Evolutionary conservation across 1,140 invertebrate genomes (phyloP).

Genomic region (Trichoplusia ni): DNA sequence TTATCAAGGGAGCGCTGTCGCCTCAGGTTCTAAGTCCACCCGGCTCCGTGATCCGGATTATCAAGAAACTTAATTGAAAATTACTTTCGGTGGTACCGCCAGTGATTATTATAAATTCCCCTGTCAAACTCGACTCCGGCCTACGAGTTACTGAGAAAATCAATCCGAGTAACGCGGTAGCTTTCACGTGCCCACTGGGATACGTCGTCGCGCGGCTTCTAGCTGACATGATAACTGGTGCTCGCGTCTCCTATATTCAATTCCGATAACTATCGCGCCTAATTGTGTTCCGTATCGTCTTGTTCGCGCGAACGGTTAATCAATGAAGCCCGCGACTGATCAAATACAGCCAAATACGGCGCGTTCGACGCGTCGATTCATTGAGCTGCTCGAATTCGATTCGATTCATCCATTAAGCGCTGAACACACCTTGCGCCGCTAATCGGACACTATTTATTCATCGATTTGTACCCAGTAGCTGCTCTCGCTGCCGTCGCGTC

Average conservation of each 20-base stretch:
- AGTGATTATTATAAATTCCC: constrained; percentile 58
- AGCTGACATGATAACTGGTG: not conserved
- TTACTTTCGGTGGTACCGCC: constrained; percentile 58
- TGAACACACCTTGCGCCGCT: constrained; percentile 54
- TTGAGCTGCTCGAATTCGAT: constrained; percentile 47
- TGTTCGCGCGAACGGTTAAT: constrained; percentile 42
- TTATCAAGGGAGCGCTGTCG: constrained; percentile 58
- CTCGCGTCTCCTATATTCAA: constrained; percentile 32
- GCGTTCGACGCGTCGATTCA: constrained; percentile 47
- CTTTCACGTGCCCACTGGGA: constrained; percentile 40
- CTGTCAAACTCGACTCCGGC: constrained; percentile 50
- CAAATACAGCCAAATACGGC: constrained; percentile 50
- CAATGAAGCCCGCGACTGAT: constrained; percentile 45
- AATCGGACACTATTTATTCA: constrained; percentile 70
- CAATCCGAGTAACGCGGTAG: constrained; percentile 46
- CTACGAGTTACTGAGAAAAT: constrained; percentile 36
- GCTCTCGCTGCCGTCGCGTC: constrained; percentile 56
- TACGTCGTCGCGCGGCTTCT: constrained; percentile 1
- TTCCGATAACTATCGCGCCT: constrained; percentile 30
- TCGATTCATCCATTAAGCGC: constrained; percentile 56
- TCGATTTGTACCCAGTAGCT: constrained; percentile 67
- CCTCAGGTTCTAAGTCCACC: constrained; percentile 47
- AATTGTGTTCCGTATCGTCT: constrained; percentile 36
- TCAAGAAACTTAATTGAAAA: constrained; percentile 73
- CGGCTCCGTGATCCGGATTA: constrained; percentile 69